These are phyloP conservation scores for Bos javanicus DNA, from an alignment of 2,113 vertebrate genomes.

Conservation along the genomic window DNA sequence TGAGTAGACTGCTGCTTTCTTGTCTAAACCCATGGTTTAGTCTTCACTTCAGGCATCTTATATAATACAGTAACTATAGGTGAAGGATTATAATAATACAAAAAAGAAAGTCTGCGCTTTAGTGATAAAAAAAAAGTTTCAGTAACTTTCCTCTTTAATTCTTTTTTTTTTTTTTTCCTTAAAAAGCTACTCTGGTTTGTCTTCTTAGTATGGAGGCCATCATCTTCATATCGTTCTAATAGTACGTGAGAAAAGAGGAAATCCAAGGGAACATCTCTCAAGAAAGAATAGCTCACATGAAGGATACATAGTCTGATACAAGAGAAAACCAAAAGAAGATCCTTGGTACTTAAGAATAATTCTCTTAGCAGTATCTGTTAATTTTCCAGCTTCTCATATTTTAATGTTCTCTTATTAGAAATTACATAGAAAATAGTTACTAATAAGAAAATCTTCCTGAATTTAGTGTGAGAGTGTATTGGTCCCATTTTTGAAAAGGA, in stretches of 20 bases:
- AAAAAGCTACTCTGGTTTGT: neutral
- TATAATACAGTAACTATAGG: neutral
- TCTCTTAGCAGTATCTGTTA: neutral
- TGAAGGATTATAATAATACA: neutral
- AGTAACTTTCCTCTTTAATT: neutral
- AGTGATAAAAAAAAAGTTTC: neutral
- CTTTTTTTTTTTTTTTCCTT: neutral
- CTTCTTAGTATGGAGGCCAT: neutral
- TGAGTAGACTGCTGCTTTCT: neutral
- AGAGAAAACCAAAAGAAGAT: neutral
- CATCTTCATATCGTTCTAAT: neutral
- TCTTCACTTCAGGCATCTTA: neutral
- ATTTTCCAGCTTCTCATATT: neutral
- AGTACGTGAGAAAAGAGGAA: neutral
- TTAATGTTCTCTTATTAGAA: neutral
- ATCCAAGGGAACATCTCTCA: neutral
- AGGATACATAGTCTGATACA: neutral
- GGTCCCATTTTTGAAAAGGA: neutral
- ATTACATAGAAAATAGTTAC: neutral
- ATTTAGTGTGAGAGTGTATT: neutral
- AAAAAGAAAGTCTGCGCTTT: neutral
- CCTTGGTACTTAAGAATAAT: neutral
- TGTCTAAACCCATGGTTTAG: neutral
- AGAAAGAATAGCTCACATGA: neutral
- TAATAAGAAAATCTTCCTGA: neutral